These are phyloP conservation scores for Pararge aegeria DNA, from an alignment of 1,140 invertebrate species.

Conservation along the genomic window DNA sequence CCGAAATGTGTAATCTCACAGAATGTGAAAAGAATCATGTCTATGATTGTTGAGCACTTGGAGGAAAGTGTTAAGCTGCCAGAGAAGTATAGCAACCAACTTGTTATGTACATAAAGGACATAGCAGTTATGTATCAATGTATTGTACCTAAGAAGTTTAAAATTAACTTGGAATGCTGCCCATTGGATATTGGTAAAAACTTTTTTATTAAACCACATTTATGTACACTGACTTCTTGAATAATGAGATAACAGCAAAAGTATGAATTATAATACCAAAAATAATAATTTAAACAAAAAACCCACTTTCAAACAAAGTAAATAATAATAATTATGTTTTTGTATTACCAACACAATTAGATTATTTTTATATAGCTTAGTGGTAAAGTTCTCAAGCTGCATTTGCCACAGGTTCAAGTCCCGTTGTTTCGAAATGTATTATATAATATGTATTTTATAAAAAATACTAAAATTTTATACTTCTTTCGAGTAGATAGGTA, in stretches of 20 bases:
- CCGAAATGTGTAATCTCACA: constrained; percentile 67
- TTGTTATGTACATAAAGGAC: constrained; percentile 64
- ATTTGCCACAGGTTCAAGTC: no score
- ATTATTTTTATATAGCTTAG: no score
- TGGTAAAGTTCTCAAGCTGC: no score
- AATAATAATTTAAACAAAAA: no score
- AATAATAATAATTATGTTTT: no score
- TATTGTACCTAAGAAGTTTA: constrained; percentile 67
- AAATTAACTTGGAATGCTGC: constrained; percentile 62
- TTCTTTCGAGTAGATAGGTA: no score
- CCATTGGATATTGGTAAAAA: constrained; percentile 71
- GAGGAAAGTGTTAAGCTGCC: constrained; percentile 65
- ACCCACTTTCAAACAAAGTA: no score
- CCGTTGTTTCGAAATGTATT: no score
- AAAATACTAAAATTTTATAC: no score
- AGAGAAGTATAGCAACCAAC: constrained; percentile 52
- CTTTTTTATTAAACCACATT: constrained; percentile 5
- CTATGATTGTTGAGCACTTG: constrained; percentile 63
- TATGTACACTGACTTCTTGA: background rate
- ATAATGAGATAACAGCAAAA: no score
- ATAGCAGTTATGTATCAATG: constrained; percentile 71
- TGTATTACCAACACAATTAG: no score
- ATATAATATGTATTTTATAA: no score
- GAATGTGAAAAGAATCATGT: constrained; percentile 65
- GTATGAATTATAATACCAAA: background rate